Conservation (phyloP, 2,113 vertebrate species). For the Ptyas mucosa region DNA sequence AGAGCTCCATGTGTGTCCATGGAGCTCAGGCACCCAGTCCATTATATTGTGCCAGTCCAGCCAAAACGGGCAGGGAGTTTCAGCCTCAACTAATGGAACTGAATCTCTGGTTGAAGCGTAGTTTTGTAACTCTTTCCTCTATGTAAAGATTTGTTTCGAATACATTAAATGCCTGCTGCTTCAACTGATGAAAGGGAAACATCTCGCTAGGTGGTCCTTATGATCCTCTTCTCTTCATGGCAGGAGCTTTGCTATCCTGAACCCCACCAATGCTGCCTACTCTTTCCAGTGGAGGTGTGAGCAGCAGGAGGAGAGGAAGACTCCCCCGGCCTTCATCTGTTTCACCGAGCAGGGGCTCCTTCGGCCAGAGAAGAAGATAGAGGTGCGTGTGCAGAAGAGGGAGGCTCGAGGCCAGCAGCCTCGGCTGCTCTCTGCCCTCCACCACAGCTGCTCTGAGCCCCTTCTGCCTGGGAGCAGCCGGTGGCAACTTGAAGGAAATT, state of each 20-base stretch:
- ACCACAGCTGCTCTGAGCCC: background rate
- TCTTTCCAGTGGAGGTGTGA: constrained; percentile 82
- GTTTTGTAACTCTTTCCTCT: background rate
- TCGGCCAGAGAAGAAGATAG: constrained; percentile 76
- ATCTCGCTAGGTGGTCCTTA: background rate
- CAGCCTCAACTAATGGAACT: background rate
- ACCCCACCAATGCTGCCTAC: constrained; percentile 78
- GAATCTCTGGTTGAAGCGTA: background rate
- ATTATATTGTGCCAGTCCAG: background rate
- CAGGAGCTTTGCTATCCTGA: constrained; percentile 81
- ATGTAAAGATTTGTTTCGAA: background rate
- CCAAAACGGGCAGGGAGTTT: background rate
- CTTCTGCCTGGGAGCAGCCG: fast-evolving
- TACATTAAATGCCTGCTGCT: background rate
- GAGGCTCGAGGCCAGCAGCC: background rate
- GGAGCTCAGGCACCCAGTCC: background rate
- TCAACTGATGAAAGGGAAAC: background rate
- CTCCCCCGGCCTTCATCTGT: constrained; percentile 73
- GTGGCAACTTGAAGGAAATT: background rate
- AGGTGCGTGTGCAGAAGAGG: constrained; percentile 65
- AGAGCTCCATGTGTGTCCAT: background rate
- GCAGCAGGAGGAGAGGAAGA: constrained; percentile 54
- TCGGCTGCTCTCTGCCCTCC: background rate
- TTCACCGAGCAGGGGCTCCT: constrained; percentile 73
- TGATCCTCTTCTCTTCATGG: background rate